Percentiles rank a stretch among this genome's conserved stretches.
These are phyloP conservation scores for Corapipo altera DNA, from an alignment of 2,113 vertebrate species.

Conservation along the genomic window DNA sequence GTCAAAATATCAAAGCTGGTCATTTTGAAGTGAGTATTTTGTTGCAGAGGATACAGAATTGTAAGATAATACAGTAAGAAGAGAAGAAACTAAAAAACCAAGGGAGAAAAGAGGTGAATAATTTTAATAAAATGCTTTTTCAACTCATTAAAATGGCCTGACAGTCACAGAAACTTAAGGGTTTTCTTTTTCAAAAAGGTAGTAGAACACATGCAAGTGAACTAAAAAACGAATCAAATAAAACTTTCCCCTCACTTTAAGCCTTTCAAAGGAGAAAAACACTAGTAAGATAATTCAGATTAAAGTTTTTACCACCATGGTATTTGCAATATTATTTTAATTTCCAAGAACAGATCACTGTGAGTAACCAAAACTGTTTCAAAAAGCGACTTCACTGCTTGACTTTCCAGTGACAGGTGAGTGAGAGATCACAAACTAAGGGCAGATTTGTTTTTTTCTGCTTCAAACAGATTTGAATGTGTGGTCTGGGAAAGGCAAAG, in stretches of 20 bases:
- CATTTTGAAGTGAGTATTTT: background rate
- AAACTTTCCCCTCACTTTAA: background rate
- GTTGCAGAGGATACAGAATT: background rate
- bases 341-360: background rate
- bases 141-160: conserved; percentile 51
- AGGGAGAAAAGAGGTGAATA: conserved; percentile 25
- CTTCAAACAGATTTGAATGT: background rate
- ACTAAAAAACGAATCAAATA: conserved; percentile 9
- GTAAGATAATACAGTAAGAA: background rate
- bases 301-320: background rate
- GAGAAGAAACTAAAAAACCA: conserved; percentile 11
- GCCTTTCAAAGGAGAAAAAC: background rate
- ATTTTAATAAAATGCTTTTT: conserved; percentile 60
- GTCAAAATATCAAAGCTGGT: background rate
- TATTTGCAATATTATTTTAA: background rate
- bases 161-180: conserved; percentile 24
- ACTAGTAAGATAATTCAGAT: background rate
- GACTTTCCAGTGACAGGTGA: background rate
- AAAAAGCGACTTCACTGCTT: background rate
- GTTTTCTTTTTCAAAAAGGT: conserved; percentile 38
- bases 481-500: background rate
- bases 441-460: background rate
- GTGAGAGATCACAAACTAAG: background rate
- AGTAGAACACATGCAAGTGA: conserved; percentile 47
- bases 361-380: background rate